Evolutionary conservation across 2,888 invertebrate genomes (phyloP).

Genomic region (Tribolium freemani): DNA sequence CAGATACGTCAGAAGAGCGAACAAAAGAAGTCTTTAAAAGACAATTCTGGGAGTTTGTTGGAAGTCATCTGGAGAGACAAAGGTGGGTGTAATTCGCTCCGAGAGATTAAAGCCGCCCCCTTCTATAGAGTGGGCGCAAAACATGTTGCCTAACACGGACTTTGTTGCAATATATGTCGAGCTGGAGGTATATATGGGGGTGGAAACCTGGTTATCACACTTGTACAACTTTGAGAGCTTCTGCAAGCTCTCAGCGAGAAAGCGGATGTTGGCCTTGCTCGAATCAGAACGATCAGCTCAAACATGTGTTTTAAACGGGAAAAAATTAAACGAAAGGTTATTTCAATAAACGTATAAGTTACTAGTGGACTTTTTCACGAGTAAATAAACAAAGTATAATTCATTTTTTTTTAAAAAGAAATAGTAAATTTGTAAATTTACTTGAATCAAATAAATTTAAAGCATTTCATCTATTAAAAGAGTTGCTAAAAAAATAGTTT

Average conservation of each 20-base stretch:
- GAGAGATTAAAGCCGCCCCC: conserved; percentile 47
- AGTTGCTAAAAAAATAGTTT: too few relatives aligned
- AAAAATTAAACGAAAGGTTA: too few relatives aligned
- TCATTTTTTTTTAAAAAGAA: too few relatives aligned
- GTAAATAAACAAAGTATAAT: too few relatives aligned
- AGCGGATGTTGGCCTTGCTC: background rate
- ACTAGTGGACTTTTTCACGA: too few relatives aligned
- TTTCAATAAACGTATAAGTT: too few relatives aligned
- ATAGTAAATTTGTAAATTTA: too few relatives aligned
- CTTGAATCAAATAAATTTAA: too few relatives aligned
- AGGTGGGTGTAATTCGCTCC: conserved; percentile 43
- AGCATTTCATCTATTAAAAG: too few relatives aligned
- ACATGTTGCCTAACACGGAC: conserved; percentile 42
- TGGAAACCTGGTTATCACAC: conserved; percentile 19
- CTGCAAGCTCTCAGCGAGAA: background rate
- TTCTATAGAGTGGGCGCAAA: conserved; percentile 38
- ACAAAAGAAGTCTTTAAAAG: conserved; percentile 53
- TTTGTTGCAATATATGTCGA: conserved; percentile 25
- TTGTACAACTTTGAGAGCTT: conserved; percentile 12
- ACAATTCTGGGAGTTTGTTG: conserved; percentile 46
- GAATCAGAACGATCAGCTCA: too few relatives aligned
- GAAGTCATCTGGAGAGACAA: conserved; percentile 49
- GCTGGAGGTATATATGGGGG: background rate
- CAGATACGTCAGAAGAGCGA: conserved; percentile 51
- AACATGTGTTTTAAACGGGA: too few relatives aligned